Conservation (phyloP, 2,797 vertebrate genomes). For the Telmatherina bonti region DNA sequence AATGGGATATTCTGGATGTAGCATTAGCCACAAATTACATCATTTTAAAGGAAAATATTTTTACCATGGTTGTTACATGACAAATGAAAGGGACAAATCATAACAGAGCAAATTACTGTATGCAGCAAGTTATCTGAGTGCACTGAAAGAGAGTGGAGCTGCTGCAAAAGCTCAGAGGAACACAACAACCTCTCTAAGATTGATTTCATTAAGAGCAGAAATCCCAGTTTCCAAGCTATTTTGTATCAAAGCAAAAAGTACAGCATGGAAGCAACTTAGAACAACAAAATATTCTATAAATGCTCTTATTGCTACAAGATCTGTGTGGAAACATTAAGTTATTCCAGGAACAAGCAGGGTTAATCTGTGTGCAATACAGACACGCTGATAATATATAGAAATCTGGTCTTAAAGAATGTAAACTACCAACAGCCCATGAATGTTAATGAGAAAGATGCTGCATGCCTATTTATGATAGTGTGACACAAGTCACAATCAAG, state of each 20-base stretch:
- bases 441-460: conserved; percentile 53
- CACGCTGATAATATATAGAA: conserved; percentile 47
- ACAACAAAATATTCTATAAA: conserved; percentile 17
- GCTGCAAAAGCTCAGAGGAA: conserved; percentile 45
- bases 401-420: conserved; percentile 54
- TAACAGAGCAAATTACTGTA: conserved; percentile 30
- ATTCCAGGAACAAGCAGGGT: conserved; percentile 18
- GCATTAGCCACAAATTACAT: conserved; percentile 35
- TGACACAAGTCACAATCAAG: conserved; percentile 59
- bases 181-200: conserved; percentile 48
- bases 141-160: conserved; percentile 29
- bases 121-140: conserved; percentile 43
- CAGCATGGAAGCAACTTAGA: conserved; percentile 33
- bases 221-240: conserved; percentile 35
- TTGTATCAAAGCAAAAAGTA: conserved; percentile 34
- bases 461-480: conserved; percentile 49
- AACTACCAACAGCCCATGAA: conserved; percentile 48
- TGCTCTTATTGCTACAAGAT: conserved; percentile 21
- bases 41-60: conserved; percentile 40
- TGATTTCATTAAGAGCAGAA: conserved; percentile 52
- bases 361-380: not conserved
- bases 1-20: conserved; percentile 35
- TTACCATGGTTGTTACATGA: conserved; percentile 36
- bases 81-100: conserved; percentile 43
- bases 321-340: conserved; percentile 24